These are phyloP conservation scores for Asbolus verrucosus DNA, from an alignment of 1,140 invertebrate genomes.

Conservation along the genomic window DNA sequence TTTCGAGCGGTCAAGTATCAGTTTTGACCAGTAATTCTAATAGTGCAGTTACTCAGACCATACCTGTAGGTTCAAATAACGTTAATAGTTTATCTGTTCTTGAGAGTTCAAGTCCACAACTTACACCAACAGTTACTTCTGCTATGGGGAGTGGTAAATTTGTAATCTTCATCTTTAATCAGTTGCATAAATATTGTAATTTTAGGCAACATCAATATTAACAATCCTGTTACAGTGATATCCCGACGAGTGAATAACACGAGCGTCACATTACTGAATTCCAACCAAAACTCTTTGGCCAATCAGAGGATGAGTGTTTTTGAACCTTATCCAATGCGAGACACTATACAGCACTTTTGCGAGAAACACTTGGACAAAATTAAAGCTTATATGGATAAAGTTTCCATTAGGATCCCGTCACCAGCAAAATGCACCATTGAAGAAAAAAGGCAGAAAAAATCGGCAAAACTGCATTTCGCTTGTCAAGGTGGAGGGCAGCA, in stretches of 20 bases:
- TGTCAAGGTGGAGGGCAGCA: constrained; percentile 88
- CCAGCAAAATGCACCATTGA: constrained; percentile 92
- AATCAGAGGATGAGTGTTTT: constrained; percentile 85
- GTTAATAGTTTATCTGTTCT: too few relatives aligned
- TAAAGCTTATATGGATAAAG: constrained; percentile 89
- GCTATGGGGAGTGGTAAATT: constrained; percentile 51
- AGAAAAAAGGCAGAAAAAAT: constrained; percentile 84
- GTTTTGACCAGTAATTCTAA: constrained; percentile 57
- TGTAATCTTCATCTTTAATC: too few relatives aligned
- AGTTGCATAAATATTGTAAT: constrained; percentile 8
- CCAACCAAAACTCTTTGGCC: constrained; percentile 66
- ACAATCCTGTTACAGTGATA: constrained; percentile 67
- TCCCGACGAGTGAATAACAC: constrained; percentile 77
- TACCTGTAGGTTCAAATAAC: constrained; percentile 57
- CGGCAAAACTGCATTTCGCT: constrained; percentile 89
- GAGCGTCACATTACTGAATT: constrained; percentile 77
- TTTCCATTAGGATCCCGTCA: constrained; percentile 86
- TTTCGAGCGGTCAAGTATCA: constrained; percentile 60
- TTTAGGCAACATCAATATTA: constrained; percentile 65
- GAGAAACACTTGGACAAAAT: constrained; percentile 94
- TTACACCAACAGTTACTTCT: constrained; percentile 55
- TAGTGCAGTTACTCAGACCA: constrained; percentile 57
- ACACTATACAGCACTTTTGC: constrained; percentile 94
- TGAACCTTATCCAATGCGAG: constrained; percentile 88
- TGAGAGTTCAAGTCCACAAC: constrained; percentile 53